Evolutionary conservation across 2,113 vertebrate species (phyloP).

Genomic region (Notiomystis cincta): DNA sequence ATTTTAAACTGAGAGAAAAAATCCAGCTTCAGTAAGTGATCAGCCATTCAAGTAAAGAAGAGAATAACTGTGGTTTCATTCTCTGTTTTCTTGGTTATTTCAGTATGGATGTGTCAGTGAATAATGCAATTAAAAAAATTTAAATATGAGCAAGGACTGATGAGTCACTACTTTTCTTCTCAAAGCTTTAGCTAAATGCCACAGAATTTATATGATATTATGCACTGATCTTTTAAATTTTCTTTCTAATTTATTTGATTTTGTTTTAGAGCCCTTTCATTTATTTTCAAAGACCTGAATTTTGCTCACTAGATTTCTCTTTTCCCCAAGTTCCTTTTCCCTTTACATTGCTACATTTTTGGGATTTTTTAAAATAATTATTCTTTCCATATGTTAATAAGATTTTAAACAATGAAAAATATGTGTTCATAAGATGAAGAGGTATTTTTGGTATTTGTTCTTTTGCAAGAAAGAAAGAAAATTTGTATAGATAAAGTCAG

Average conservation of each 20-base stretch:
- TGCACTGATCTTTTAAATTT: background rate
- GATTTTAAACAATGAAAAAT: background rate
- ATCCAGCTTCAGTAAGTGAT: background rate
- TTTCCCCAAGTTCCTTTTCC: background rate
- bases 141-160: background rate
- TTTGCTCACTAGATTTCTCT: background rate
- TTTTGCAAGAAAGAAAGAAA: background rate
- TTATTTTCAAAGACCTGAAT: background rate
- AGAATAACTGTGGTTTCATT: background rate
- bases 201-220: background rate
- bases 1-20: background rate
- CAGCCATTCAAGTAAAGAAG: background rate
- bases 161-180: background rate
- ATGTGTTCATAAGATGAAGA: background rate
- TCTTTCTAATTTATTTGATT: background rate
- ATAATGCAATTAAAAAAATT: background rate
- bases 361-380: background rate
- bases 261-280: background rate
- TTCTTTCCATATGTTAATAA: background rate
- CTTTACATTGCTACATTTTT: background rate
- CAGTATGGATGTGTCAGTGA: background rate
- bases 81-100: background rate
- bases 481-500: background rate
- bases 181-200: background rate
- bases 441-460: background rate